Evolutionary conservation across 1,140 invertebrate species (phyloP), one percentile per base, ranked within the genome.

Genomic region (Globodera ellingtonae): DNA sequence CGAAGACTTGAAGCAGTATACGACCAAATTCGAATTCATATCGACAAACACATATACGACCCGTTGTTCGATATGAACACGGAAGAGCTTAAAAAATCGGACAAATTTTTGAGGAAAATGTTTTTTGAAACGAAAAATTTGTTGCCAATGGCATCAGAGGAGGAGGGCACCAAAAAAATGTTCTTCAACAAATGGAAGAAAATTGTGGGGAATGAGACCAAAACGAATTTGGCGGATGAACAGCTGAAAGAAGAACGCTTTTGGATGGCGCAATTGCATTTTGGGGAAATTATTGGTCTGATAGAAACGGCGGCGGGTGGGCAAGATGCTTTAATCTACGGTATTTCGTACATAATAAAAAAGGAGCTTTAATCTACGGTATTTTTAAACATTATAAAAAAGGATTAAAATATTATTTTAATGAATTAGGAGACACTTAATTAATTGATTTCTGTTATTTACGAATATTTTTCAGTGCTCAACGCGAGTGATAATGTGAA

Each of bases 61-160:
- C 72, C 50, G 21, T 10, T 73, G 50, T 21, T 73, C 24, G 72
- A 47, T 15, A 8, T 1, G 44, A n/a, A 56, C 59, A 24, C 35
- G 6, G 50, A 21, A 10, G n/a, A 62, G 44, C 24, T 47, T 13
- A 52, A 62, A 62, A 21, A 47, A n/a, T n/a, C 21, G 8, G 50
- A 56, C 21, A 7, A 56, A 44, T 44, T 73, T 73, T 47, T 73
- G 72, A 21, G n/a, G 21, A 47, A 73, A 35, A 21, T 35, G 7
- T 73, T 73, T 73, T 35, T 73, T 47, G 9, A 47, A 21, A 8
- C 72, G 0, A 73, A 24, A 56, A 47, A 35, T 73, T 73, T 73
- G 72, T 35, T 73, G 72, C 21, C 21, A 47, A 13, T 15, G 18
- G 56, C 10, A 6, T 6, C 10, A n/a, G n/a, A n/a, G 18, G 15